Percentiles rank a stretch among this genome's conserved stretches.
phyloP scores from a whole-genome alignment of 2,113 vertebrate genomes.

The Actenoides lindsayi region DNA sequence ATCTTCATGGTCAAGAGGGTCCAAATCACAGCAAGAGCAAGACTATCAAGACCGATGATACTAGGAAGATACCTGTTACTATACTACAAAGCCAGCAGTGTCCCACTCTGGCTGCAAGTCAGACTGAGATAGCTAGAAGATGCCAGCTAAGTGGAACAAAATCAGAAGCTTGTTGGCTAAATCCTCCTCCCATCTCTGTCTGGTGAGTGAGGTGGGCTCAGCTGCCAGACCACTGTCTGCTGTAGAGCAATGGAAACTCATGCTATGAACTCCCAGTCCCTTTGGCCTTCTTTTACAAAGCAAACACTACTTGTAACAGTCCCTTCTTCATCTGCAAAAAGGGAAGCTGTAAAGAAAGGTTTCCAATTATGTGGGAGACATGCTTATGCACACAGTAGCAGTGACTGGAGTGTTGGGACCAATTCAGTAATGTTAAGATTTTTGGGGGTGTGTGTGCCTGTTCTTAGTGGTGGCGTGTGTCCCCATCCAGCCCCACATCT shows the following conservation, averaged over 20 bases:
- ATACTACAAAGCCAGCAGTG: background rate
- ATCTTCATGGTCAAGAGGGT: background rate
- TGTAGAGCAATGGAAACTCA: fast-evolving
- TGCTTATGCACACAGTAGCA: background rate
- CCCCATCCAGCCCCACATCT: background rate
- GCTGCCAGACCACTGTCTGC: background rate
- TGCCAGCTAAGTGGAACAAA: background rate
- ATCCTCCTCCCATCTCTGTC: background rate
- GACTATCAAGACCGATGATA: background rate
- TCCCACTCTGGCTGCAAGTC: background rate
- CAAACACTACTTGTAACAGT: background rate
- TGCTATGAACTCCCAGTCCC: background rate
- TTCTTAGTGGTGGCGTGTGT: background rate
- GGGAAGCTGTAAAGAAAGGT: background rate
- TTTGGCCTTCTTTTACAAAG: background rate
- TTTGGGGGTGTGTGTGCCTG: too few species aligned
- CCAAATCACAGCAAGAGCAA: background rate
- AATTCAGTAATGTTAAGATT: background rate
- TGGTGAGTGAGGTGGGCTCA: background rate
- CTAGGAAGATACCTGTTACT: background rate
- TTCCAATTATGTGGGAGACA: background rate
- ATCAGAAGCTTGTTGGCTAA: background rate
- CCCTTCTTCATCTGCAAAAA: background rate
- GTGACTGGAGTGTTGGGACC: background rate
- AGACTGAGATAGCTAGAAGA: background rate